Evolutionary conservation across 2,888 invertebrate species (phyloP).

Genomic region (Tipula confusa): DNA sequence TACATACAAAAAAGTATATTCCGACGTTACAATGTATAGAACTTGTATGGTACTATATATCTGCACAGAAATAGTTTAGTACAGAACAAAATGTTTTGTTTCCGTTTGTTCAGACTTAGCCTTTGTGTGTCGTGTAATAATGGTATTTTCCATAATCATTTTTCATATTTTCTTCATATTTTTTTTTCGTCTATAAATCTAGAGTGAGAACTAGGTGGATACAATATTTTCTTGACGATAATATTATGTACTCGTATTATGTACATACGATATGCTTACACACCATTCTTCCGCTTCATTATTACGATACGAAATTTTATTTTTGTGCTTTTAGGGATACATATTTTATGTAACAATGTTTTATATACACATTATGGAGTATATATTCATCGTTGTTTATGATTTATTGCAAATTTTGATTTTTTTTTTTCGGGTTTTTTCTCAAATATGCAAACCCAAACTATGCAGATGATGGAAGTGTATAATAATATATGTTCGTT

Average conservation of each 20-base stretch:
- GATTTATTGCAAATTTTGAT: not conserved
- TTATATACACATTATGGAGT: not conserved
- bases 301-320: not conserved
- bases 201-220: no score
- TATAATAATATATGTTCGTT: no score
- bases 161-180: not conserved
- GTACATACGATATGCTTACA: not conserved
- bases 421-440: no score
- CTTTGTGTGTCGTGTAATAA: conserved; percentile 16
- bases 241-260: not conserved
- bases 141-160: conserved; percentile 25
- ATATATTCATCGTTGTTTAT: not conserved
- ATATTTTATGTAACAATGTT: not conserved
- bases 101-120: not conserved
- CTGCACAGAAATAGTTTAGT: not conserved
- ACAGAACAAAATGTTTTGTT: not conserved
- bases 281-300: not conserved
- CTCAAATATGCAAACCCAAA: not conserved
- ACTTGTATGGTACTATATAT: no score
- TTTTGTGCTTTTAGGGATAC: conserved; percentile 3
- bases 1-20: not conserved
- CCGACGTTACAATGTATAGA: not conserved
- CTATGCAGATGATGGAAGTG: not conserved
- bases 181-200: not conserved
- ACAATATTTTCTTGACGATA: no score